Base-by-base conservation (phyloP, 2,888 invertebrate genomes). In the Hylaea fasciaria region DNA sequence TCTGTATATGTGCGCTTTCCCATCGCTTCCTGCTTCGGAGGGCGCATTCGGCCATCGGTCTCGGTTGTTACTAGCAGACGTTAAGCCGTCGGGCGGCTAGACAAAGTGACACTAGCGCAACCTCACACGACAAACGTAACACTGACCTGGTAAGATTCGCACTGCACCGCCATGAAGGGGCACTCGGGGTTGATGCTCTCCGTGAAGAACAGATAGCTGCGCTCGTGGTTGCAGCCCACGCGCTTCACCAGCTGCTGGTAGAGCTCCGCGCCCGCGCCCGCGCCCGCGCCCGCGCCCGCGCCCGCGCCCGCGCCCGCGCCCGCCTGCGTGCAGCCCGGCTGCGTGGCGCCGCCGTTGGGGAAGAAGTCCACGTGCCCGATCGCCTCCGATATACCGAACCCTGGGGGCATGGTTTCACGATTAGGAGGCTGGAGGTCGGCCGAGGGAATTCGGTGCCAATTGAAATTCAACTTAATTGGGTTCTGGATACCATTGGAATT, bases 321-420 rank as follows among this genome's bases (percentile, higher is more conserved):
- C 0, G 71, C 74, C 32, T 81, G 80, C 68, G 82, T 86, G 56
- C 93, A 93, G 0, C 93, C 93, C 0, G 92, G 93, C 66, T 93
- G 98, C 60, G 95, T 94, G 7, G 94, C 93, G 0, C 98, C 98
- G 0, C 97, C 97, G 79, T 98, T 98, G 0, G 98, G 97, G 81
- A 95, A 98, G 86, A 97, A 98, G 83, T 98, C 98, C 3, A 97
- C 95, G 82, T 98, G 97, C 0, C 97, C 98, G 46, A 96, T 94
- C 0, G 96, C 93, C 75, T 97, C 96, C 8, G 94, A 94, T 81
- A 97, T 96, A 10, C 98, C 98, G 57, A 98, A 93, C 53, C 94
- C 94, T 93, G 78, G 5, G 71, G 62, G 59, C 14, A 48, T n/a
- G n/a, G n/a, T n/a, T n/a, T n/a, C n/a, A n/a, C n/a, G n/a, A n/a